Percentiles rank a stretch among this genome's conserved stretches.
Conservation (phyloP, 2,888 invertebrate genomes). For the Lamellibrachia satsuma region DNA sequence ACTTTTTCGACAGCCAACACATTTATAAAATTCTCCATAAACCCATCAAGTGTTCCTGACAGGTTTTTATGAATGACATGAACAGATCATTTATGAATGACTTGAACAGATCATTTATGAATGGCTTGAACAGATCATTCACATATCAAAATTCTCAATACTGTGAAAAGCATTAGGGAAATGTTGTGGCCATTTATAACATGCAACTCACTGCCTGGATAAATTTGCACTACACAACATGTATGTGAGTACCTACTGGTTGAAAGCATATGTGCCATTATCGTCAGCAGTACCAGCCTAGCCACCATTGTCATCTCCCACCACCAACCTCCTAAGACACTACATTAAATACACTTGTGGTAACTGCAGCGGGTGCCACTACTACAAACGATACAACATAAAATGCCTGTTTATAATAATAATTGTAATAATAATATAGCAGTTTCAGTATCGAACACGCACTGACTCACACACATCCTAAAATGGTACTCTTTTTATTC, state of each 20-base stretch:
- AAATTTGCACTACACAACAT: not conserved
- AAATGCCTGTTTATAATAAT: conserved; percentile 9
- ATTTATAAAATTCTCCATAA: not conserved
- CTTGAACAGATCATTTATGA: not conserved
- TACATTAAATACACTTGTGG: not conserved
- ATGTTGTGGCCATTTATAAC: not conserved
- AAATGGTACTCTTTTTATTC: not conserved
- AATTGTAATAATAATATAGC: not conserved
- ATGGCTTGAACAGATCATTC: not conserved
- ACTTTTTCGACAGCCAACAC: not conserved
- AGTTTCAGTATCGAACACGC: conserved; percentile 6
- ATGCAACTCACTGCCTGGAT: not conserved
- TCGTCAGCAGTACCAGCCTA: not conserved
- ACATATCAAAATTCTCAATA: not conserved
- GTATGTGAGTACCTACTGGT: not conserved
- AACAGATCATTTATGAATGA: no score
- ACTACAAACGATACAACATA: not conserved
- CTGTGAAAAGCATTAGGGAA: not conserved
- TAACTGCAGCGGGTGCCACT: not conserved
- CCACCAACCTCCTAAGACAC: not conserved
- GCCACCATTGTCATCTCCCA: not conserved
- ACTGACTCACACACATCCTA: not conserved
- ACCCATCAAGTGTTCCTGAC: not conserved
- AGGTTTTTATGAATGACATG: not conserved
- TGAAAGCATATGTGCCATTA: not conserved